phyloP scores from a whole-genome alignment of 2,888 invertebrate species.

The Nyleta sp. region DNA sequence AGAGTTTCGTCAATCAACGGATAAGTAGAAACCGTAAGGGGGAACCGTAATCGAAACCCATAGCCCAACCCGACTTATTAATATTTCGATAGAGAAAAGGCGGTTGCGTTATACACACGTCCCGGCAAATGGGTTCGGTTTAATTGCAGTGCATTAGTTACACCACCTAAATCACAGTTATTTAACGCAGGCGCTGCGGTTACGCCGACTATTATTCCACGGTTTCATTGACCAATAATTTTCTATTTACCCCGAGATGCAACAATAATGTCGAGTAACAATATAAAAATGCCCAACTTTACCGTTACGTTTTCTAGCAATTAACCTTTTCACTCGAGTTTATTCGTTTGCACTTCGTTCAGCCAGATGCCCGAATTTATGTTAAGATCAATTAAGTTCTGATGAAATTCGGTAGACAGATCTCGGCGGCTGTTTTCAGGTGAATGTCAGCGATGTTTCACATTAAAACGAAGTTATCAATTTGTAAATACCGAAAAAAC shows the following conservation, averaged over 20 bases:
- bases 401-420: no score
- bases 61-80: neutral
- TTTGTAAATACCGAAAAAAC: no score
- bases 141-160: constrained; percentile 29
- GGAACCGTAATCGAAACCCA: constrained; percentile 12
- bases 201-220: constrained; percentile 15
- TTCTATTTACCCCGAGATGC: constrained; percentile 24
- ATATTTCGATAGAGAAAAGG: constrained; percentile 8
- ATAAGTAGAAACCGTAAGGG: neutral
- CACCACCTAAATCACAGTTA: constrained; percentile 40
- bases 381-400: constrained; percentile 3
- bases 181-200: constrained; percentile 30
- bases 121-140: constrained; percentile 15
- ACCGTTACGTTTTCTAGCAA: constrained; percentile 41
- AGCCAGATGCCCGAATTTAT: constrained; percentile 11
- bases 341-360: neutral
- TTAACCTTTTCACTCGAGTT: constrained; percentile 24
- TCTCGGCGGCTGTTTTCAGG: no score
- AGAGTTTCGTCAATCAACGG: neutral
- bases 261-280: constrained; percentile 17
- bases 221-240: constrained; percentile 39
- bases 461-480: no score
- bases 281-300: constrained; percentile 3
- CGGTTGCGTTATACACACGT: constrained; percentile 10
- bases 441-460: no score